phyloP scores from a whole-genome alignment of 1,140 invertebrate genomes.

The Bombus superbus region DNA sequence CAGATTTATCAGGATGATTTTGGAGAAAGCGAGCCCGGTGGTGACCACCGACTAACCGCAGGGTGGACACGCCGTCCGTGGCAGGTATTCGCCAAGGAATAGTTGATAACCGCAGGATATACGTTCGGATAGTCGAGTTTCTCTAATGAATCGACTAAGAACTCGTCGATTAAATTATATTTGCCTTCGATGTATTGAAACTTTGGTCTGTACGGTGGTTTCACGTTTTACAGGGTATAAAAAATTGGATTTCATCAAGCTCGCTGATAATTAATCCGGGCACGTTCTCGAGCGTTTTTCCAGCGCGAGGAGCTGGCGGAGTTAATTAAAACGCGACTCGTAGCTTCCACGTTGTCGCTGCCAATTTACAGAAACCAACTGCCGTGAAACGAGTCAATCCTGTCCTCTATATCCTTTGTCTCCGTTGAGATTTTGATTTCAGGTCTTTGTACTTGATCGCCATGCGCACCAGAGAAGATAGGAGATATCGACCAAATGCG shows the following conservation, averaged over 20 bases:
- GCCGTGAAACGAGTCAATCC: conserved; percentile 41
- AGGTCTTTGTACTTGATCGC: neutral
- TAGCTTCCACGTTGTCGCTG: neutral
- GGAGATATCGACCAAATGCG: neutral
- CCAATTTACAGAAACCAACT: conserved; percentile 44
- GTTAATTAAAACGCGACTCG: conserved; percentile 60
- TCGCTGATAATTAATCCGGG: conserved; percentile 52
- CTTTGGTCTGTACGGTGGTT: neutral
- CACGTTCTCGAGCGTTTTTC: conserved; percentile 40
- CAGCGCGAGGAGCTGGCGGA: conserved; percentile 35
- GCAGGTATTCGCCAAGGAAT: neutral
- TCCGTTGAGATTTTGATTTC: neutral
- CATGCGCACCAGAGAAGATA: too few relatives aligned
- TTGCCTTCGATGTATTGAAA: neutral
- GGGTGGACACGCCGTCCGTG: neutral
- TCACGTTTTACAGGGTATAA: neutral
- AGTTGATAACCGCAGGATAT: neutral
- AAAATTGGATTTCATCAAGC: conserved; percentile 43
- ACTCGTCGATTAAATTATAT: neutral
- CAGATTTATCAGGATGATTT: neutral
- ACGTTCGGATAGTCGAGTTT: neutral
- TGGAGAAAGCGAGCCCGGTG: neutral
- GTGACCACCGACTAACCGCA: neutral
- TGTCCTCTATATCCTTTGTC: neutral
- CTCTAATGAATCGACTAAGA: neutral